Conservation (phyloP, 2,888 invertebrate species). For the Anthoptus insignis region DNA sequence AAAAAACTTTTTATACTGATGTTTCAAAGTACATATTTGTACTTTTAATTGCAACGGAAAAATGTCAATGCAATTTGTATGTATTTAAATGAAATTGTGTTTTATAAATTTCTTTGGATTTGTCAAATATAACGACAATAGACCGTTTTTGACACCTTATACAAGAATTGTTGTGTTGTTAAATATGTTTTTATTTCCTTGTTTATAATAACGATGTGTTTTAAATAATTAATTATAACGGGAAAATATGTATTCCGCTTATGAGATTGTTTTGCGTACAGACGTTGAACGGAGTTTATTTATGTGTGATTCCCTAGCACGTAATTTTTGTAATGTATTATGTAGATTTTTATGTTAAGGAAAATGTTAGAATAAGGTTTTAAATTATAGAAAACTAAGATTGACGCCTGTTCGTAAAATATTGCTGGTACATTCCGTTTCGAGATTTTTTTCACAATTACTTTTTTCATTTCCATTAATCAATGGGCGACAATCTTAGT, state of each 20-base stretch:
- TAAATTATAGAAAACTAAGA: constrained; percentile 56
- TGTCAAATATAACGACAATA: neutral
- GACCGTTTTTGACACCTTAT: constrained; percentile 21
- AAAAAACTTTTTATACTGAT: no score
- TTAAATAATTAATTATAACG: constrained; percentile 66
- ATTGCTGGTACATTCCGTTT: constrained; percentile 33
- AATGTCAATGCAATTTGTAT: constrained; percentile 27
- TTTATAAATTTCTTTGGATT: constrained; percentile 1
- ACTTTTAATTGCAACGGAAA: constrained; percentile 36
- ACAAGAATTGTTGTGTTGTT: constrained; percentile 79
- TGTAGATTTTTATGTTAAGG: constrained; percentile 66
- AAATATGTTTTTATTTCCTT: constrained; percentile 76
- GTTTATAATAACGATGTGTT: constrained; percentile 73
- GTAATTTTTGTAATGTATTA: constrained; percentile 64
- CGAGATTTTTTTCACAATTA: constrained; percentile 49
- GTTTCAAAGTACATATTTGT: neutral
- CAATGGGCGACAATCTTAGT: constrained; percentile 67
- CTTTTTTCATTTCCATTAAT: constrained; percentile 54
- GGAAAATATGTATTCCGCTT: constrained; percentile 62
- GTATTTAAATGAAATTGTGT: neutral
- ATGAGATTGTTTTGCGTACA: constrained; percentile 79
- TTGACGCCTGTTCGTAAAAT: constrained; percentile 53
- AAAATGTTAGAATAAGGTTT: constrained; percentile 51
- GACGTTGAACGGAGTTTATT: constrained; percentile 80
- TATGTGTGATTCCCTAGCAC: constrained; percentile 84